Base-by-base conservation (phyloP, 2,888 invertebrate species). In the Adelphocoris suturalis region DNA sequence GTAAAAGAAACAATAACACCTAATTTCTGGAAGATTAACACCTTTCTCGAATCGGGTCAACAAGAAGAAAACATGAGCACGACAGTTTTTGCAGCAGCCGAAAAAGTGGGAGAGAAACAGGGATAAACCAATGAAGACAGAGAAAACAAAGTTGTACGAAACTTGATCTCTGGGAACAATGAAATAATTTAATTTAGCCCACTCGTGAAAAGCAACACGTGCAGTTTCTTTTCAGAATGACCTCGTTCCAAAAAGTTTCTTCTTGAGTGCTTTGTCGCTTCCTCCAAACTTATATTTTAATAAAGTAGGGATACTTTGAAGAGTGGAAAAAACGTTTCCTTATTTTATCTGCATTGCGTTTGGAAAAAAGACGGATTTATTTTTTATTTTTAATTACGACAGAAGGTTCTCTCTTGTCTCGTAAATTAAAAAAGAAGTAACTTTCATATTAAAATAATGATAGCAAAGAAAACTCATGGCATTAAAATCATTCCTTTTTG, bases 181-280 rank as follows among this genome's bases (percentile, higher is more conserved):
- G 7, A 57, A 57, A 57, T 57, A 16, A 57, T 57, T 57, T 57
- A 57, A 57, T 57, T 16, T 57, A n/a, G 57, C 57, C 57, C 57
- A 57, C 57, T 81, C 47, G 81, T 47, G 81, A 81, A 81, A 81
- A 81, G 81, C 81, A 81, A 81, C 81, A 81, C 81, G 81, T 81
- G 81, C 81, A 47, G 47, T 81, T 81, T 81, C 81, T 81, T 81
- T 81, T 81, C 47, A 13, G 57, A 57, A 57, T 57, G 57, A 57
- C 57, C 57, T n/a, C 14, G n/a, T 5, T 57, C 57, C 57, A n/a
- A 0, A 57, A 57, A 57, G 57, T 57, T 57, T 57, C 57, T 7
- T 57, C 57, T n/a, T 57, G 57, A 57, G 57, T 57, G 57, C n/a
- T n/a, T 57, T 57, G 57, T 57, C 57, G 57, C 57, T 57, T 5